A percentile compares a stretch with the other conserved stretches of the same genome.
Evolutionary conservation across 2,888 invertebrate genomes (phyloP).

Genomic region (Alitta virens): DNA sequence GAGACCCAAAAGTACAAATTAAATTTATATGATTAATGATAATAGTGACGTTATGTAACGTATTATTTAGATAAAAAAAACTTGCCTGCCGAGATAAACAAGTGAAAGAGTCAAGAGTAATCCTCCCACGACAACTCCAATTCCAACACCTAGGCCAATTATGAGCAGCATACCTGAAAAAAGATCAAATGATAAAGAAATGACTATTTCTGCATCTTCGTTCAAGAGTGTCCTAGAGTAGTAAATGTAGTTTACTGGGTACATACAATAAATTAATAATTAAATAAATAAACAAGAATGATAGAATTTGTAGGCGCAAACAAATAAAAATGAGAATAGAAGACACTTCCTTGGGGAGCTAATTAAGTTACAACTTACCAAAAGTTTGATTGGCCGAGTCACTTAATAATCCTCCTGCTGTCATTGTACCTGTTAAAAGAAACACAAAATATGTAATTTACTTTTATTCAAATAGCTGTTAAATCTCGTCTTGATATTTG

Average conservation of each 20-base stretch:
- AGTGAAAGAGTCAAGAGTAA: constrained; percentile 22
- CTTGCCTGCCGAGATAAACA: constrained; percentile 19
- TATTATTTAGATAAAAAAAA: background rate
- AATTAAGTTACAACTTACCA: background rate
- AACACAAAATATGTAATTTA: background rate
- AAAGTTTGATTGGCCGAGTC: background rate
- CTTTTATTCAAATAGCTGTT: too few relatives aligned
- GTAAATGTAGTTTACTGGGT: too few relatives aligned
- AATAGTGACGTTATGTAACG: too few relatives aligned
- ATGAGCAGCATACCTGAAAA: constrained; percentile 20
- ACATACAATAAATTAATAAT: too few relatives aligned
- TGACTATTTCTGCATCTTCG: too few relatives aligned
- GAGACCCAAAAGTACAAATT: too few relatives aligned
- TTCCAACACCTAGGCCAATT: constrained; percentile 20
- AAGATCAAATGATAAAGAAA: background rate
- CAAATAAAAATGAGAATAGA: background rate
- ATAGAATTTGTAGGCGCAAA: too few relatives aligned
- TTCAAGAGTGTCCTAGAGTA: too few relatives aligned
- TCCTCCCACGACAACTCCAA: constrained; percentile 25
- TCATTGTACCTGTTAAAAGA: background rate
- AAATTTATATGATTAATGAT: too few relatives aligned
- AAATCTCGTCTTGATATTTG: background rate
- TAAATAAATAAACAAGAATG: too few relatives aligned
- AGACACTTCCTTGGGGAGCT: background rate
- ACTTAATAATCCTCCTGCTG: background rate